A percentile compares a stretch with the other conserved stretches of the same genome.
These are phyloP conservation scores for Lepeophtheirus salmonis DNA, from an alignment of 1,140 invertebrate genomes.

Conservation along the genomic window DNA sequence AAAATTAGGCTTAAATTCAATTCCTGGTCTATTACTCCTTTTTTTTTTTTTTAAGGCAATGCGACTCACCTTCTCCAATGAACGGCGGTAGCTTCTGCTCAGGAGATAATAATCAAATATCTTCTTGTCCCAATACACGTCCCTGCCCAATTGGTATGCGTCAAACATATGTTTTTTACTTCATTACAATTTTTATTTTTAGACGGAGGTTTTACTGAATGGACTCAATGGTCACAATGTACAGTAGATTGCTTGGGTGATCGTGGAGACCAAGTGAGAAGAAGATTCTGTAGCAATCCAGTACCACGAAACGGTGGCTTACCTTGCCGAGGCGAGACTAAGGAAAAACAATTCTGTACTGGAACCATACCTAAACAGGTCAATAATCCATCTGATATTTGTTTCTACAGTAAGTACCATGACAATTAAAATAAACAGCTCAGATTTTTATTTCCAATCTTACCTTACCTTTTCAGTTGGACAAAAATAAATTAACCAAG, in stretches of 20 bases:
- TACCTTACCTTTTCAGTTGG: background rate
- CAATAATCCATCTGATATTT: slow-evolving; percentile 44
- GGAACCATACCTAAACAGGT: slow-evolving; percentile 39
- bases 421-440: background rate
- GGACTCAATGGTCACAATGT: slow-evolving; percentile 28
- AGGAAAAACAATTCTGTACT: slow-evolving; percentile 35
- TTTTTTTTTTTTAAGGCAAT: too few species aligned
- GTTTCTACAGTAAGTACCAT: background rate
- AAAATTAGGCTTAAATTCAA: too few species aligned
- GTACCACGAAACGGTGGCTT: slow-evolving; percentile 28
- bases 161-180: slow-evolving; percentile 30
- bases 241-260: slow-evolving; percentile 38
- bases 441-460: background rate
- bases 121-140: background rate
- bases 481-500: background rate
- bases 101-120: slow-evolving; percentile 22
- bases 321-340: slow-evolving; percentile 27
- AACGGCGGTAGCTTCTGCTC: slow-evolving; percentile 44
- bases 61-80: slow-evolving; percentile 58
- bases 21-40: too few species aligned
- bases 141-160: slow-evolving; percentile 24
- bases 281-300: slow-evolving; percentile 28
- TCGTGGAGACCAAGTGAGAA: slow-evolving; percentile 33
- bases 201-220: slow-evolving; percentile 30
- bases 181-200: slow-evolving; percentile 31